phyloP scores from a whole-genome alignment of 2,888 invertebrate species.

The Mycalesis mineus region DNA sequence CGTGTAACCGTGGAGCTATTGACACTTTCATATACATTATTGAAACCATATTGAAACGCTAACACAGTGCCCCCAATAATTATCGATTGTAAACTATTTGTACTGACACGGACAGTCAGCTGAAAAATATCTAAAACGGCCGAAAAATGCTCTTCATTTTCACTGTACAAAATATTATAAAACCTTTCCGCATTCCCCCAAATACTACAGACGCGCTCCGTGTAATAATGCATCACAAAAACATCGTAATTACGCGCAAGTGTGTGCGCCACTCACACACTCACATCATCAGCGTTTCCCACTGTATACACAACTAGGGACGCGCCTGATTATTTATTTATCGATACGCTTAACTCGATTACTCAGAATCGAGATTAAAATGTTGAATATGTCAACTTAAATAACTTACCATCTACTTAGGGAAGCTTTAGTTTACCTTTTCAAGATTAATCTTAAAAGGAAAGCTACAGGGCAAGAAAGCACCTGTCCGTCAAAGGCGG shows the following conservation, averaged over 20 bases:
- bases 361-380: background rate
- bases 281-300: slow-evolving; percentile 15
- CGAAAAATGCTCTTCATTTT: background rate
- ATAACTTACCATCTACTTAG: no score
- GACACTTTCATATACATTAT: no score
- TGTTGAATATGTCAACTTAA: no score
- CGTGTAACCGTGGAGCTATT: no score
- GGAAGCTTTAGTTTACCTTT: no score
- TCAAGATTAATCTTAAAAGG: no score
- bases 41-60: no score
- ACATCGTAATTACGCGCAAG: slow-evolving; percentile 10
- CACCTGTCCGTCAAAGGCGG: no score
- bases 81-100: no score
- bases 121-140: background rate
- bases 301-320: slow-evolving; percentile 1
- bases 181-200: slow-evolving; percentile 25
- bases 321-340: background rate
- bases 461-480: no score
- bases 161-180: slow-evolving; percentile 8
- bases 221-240: slow-evolving; percentile 16
- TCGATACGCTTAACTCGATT: background rate
- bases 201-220: slow-evolving; percentile 17
- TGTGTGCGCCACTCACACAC: slow-evolving; percentile 15
- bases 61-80: no score
- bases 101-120: background rate